Conservation (phyloP, 2,797 vertebrate genomes). For the Oophaga sylvatica region DNA sequence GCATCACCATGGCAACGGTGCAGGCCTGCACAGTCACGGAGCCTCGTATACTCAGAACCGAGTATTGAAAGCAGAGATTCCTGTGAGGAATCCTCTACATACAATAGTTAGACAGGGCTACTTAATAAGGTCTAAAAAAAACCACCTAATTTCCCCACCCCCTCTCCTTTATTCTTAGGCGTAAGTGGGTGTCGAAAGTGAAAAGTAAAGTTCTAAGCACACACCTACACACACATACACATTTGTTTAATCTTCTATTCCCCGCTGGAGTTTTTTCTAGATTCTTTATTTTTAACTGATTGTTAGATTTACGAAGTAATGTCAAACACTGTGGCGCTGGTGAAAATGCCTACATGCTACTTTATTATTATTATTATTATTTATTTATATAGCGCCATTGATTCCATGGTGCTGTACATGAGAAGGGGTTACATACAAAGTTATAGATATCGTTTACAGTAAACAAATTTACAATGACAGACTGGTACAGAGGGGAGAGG, state of each 20-base stretch:
- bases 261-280: constrained; percentile 39
- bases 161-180: constrained; percentile 30
- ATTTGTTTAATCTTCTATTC: constrained; percentile 50
- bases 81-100: constrained; percentile 32
- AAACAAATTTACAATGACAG: no score
- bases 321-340: constrained; percentile 8
- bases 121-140: constrained; percentile 30
- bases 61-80: constrained; percentile 33
- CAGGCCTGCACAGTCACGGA: constrained; percentile 33
- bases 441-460: no score
- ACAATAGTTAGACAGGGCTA: neutral
- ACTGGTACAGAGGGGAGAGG: no score
- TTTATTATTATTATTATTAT: no score
- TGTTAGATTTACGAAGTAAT: constrained; percentile 50
- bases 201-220: constrained; percentile 52
- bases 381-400: no score
- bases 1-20: constrained; percentile 54
- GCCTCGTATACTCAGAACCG: constrained; percentile 35
- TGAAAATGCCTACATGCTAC: constrained; percentile 39
- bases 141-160: neutral
- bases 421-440: no score
- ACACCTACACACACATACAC: constrained; percentile 52
- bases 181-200: constrained; percentile 50
- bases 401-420: no score
- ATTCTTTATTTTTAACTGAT: constrained; percentile 59